Conservation (phyloP, 2,797 vertebrate genomes). For the Eulemur albifrons region DNA sequence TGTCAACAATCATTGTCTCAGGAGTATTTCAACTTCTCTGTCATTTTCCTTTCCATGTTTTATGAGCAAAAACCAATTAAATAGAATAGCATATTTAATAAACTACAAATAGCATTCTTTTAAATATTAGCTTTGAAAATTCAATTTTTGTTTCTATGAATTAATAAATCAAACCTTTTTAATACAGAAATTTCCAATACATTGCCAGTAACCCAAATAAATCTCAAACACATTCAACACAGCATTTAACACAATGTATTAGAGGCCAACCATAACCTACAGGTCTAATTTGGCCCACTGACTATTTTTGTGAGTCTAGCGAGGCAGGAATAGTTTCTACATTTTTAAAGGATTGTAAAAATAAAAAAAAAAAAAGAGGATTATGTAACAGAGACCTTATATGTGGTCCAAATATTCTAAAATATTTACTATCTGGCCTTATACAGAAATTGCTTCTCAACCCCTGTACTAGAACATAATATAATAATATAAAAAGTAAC, state of each 20-base stretch:
- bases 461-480: not conserved
- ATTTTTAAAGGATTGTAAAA: not conserved
- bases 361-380: not conserved
- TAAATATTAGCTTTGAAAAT: not conserved
- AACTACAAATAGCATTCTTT: conserved; percentile 14
- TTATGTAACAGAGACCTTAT: not conserved
- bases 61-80: conserved; percentile 2
- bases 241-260: not conserved
- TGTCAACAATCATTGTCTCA: not conserved
- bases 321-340: not conserved
- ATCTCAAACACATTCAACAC: not conserved
- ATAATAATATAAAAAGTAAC: conserved; percentile 21
- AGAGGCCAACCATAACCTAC: not conserved
- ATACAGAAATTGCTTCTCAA: not conserved
- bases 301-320: not conserved
- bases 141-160: not conserved
- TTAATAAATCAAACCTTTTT: conserved; percentile 23
- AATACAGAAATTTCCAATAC: not conserved
- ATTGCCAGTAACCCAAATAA: conserved; percentile 22
- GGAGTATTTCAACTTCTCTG: not conserved
- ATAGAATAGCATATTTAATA: not conserved
- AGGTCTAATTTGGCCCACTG: not conserved
- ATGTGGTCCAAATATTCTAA: not conserved
- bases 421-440: not conserved
- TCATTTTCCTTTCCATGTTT: not conserved